A percentile compares a stretch with the other conserved stretches of the same genome.
phyloP scores from a whole-genome alignment of 2,113 vertebrate genomes.

The Hyperopisus bebe region DNA sequence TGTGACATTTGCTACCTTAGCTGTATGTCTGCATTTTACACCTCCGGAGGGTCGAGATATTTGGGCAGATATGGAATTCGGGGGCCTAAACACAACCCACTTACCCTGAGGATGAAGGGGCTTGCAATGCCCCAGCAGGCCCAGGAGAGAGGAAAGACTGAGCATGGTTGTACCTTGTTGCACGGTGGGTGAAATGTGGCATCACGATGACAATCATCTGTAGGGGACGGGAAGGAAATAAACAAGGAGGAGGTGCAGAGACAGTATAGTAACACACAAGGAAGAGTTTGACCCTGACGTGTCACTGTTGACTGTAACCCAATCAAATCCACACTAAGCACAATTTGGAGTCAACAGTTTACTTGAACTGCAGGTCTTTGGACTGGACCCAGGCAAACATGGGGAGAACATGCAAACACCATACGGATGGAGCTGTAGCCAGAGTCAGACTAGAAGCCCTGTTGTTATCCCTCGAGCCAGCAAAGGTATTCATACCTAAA shows the following conservation, averaged over 20 bases:
- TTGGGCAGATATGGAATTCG: slow-evolving; percentile 52
- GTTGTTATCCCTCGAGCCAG: background rate
- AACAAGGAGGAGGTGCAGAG: background rate
- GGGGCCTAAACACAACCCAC: slow-evolving; percentile 33
- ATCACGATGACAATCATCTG: background rate
- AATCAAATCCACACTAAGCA: background rate
- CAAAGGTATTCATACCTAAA: background rate
- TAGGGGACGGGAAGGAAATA: background rate
- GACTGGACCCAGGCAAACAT: background rate
- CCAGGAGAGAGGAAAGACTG: background rate
- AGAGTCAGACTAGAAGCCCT: background rate
- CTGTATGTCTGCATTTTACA: slow-evolving; percentile 33
- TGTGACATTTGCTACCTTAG: background rate
- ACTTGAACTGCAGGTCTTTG: background rate
- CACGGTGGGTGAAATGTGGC: background rate
- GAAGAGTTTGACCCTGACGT: background rate
- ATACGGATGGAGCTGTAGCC: background rate
- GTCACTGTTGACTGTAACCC: background rate
- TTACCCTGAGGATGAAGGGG: slow-evolving; percentile 33
- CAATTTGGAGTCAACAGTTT: background rate
- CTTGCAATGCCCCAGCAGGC: background rate
- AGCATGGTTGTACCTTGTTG: background rate
- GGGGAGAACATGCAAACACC: background rate
- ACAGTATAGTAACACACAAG: background rate
- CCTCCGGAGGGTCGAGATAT: slow-evolving; percentile 47